Evolutionary conservation across 2,113 vertebrate genomes (phyloP).

Genomic region (Andinoacara biseriatus): DNA sequence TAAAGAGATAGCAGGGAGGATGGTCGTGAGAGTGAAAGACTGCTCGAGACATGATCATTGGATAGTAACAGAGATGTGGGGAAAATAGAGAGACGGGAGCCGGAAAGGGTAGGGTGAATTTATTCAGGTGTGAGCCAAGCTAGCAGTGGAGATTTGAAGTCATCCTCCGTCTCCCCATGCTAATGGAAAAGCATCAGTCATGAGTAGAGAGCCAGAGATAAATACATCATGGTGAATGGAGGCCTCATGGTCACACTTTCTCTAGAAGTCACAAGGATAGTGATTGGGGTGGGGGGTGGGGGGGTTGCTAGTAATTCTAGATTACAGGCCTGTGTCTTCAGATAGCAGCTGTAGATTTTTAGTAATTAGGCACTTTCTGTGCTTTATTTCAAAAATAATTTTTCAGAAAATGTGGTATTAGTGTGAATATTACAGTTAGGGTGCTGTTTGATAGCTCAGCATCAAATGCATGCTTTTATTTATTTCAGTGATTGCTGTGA

Average conservation of each 20-base stretch:
- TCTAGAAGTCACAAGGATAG: constrained; percentile 18
- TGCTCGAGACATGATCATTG: constrained; percentile 47
- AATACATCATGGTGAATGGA: constrained; percentile 61
- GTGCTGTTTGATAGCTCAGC: not conserved
- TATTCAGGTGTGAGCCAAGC: constrained; percentile 60
- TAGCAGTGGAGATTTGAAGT: constrained; percentile 60
- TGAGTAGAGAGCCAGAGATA: constrained; percentile 61
- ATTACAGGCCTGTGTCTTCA: constrained; percentile 13
- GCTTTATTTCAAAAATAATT: not conserved
- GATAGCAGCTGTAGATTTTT: constrained; percentile 10
- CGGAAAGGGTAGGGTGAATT: constrained; percentile 26
- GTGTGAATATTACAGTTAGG: not conserved
- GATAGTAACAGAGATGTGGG: constrained; percentile 40
- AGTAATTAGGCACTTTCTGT: not conserved
- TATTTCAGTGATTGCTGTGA: not conserved
- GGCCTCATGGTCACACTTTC: constrained; percentile 42
- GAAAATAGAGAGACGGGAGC: constrained; percentile 10
- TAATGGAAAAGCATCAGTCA: constrained; percentile 74
- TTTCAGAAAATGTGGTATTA: not conserved
- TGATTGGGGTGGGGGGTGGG: not conserved
- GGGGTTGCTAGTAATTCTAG: constrained; percentile 17
- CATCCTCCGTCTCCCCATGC: constrained; percentile 34
- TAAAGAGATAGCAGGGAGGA: constrained; percentile 45
- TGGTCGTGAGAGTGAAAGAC: constrained; percentile 23
- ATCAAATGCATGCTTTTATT: not conserved